phyloP scores from a whole-genome alignment of 2,113 vertebrate genomes.

The Donacobius atricapilla region DNA sequence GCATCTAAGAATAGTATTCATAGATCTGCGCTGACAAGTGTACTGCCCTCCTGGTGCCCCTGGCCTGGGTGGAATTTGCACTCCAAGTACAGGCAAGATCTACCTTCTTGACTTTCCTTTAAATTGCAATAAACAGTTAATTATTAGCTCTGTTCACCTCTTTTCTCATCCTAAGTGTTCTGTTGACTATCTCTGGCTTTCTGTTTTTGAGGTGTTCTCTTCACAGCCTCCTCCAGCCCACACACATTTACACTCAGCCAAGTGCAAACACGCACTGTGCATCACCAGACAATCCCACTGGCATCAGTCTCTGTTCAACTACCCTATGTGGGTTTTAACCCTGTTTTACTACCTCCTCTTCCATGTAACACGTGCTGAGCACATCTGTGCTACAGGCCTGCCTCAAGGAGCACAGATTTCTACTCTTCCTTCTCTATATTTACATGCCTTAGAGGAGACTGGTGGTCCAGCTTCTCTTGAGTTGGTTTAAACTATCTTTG shows the following conservation, averaged over 20 bases:
- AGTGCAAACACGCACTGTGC: not conserved
- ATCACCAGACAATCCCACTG: not conserved
- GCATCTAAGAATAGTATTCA: not conserved
- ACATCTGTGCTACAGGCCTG: not conserved
- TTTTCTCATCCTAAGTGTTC: not conserved
- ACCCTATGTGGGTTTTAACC: accelerated
- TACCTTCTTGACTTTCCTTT: not conserved
- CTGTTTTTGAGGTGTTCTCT: not conserved
- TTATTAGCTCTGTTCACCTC: not conserved
- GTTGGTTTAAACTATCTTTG: not conserved
- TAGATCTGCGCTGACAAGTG: conserved; percentile 20
- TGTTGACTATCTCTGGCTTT: not conserved
- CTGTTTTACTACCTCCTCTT: not conserved
- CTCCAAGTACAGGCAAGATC: not conserved
- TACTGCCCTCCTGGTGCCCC: not conserved
- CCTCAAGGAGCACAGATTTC: not conserved
- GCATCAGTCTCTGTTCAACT: not conserved
- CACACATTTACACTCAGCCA: not conserved
- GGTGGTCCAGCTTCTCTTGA: not conserved
- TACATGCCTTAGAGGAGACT: not conserved
- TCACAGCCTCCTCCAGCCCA: not conserved
- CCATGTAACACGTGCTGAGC: accelerated
- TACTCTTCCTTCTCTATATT: not conserved
- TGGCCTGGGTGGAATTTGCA: not conserved
- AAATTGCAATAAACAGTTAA: not conserved